A percentile compares a stretch with the other conserved stretches of the same genome.
These are phyloP conservation scores for honey bee (Apis mellifera) DNA, from an alignment of 1,140 invertebrate species.

Conservation along the genomic window Amel_HAv3.1 CM009945.2:660501-661000, in stretches of 20 bases:
- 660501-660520: conserved; percentile 44
- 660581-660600: conserved; percentile 32
- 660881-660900: conserved; percentile 12
- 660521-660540: conserved; percentile 38
- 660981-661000: conserved; percentile 11
- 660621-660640: conserved; percentile 15
- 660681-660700: conserved; percentile 17
- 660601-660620: conserved; percentile 18
- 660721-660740: conserved; percentile 12
- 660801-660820: conserved; percentile 10
- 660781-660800: conserved; percentile 18
- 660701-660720: conserved; percentile 20
- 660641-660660: conserved; percentile 32
- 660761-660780: conserved; percentile 29
- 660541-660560: conserved; percentile 38
- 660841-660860: background rate
- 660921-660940: background rate
- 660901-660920: conserved; percentile 7
- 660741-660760: conserved; percentile 34
- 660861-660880: conserved; percentile 7
- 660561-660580: conserved; percentile 42
- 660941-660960: conserved; percentile 14
- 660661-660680: conserved; percentile 12
- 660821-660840: background rate
- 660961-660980: conserved; percentile 18